Conservation (phyloP, 2,797 vertebrate genomes). For the Argentina silus region DNA sequence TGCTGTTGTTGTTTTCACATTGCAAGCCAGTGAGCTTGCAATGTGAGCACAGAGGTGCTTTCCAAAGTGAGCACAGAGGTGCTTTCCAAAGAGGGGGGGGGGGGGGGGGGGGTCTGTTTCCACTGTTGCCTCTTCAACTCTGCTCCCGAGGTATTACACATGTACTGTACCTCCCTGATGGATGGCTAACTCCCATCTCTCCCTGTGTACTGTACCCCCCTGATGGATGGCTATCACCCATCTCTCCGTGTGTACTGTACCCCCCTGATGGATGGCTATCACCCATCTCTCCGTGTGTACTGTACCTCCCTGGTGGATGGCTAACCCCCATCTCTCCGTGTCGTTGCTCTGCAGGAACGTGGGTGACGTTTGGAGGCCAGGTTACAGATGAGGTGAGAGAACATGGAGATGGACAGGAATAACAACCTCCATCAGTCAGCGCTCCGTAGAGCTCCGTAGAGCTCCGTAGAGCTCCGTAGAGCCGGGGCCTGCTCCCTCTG, state of each 20-base stretch:
- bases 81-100: too few relatives aligned
- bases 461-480: too few relatives aligned
- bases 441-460: slow-evolving; percentile 44
- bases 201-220: too few relatives aligned
- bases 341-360: slow-evolving; percentile 82
- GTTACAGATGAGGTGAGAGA: slow-evolving; percentile 95
- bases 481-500: slow-evolving; percentile 48
- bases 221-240: too few relatives aligned
- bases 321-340: slow-evolving; percentile 16
- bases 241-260: slow-evolving; percentile 5
- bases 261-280: neutral
- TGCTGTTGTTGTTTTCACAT: slow-evolving; percentile 1
- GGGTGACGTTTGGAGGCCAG: slow-evolving; percentile 99
- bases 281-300: neutral
- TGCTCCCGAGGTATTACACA: neutral
- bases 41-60: neutral
- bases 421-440: slow-evolving; percentile 47
- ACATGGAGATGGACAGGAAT: slow-evolving; percentile 61
- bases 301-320: neutral
- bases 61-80: too few relatives aligned
- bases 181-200: too few relatives aligned
- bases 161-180: neutral
- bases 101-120: too few relatives aligned
- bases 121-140: too few relatives aligned
- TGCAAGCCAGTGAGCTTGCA: neutral